Evolutionary conservation across 2,888 invertebrate species (phyloP), one percentile per base, ranked within the genome.

Genomic region (Drosophila quinaria): DNA sequence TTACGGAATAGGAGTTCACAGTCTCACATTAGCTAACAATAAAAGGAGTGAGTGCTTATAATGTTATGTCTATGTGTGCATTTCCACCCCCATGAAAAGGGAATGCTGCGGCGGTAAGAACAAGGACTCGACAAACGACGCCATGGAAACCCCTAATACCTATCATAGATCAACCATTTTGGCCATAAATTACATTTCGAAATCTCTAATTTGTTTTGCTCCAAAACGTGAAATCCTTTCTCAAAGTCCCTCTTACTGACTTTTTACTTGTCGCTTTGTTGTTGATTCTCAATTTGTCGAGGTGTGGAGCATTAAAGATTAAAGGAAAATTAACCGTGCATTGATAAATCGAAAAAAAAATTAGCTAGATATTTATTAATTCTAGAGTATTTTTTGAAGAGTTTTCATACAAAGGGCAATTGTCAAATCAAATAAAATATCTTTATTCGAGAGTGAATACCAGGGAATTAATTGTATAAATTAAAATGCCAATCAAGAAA

Each of bases 201-300:
- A 91, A 91, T 91, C 91, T 90, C 88, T 90, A 91, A 91, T 91
- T 91, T 91, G 90, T 83, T 87, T 80, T 87, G 80, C 80, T 75
- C 80, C 78, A 80, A 90, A 89, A 89, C 83, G 89, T 89, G 80
- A 80, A 90, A 85, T 84, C 88, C 88, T 89, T 89, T 88, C 72
- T 72, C 75, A 70, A 83, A 80, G 70, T 74, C 81, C 70, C 77
- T 63, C 67, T 69, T 56, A 64, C 74, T 56, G 63, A 63, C 70
- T 63, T 73, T 77, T 67, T 61, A 60, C 61, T 62, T 41, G 64
- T 64, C 54, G 65, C 59, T 70, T 80, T 70, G 71, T 68, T 70
- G 67, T 69, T 61, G 61, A 39, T 55, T 67, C 55, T 31, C 49
- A 59, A 37, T 35, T 13, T 29, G 15, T 52, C 22, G 25, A 15